Conservation (phyloP, 2,888 invertebrate species). For the Trisateles emortualis region DNA sequence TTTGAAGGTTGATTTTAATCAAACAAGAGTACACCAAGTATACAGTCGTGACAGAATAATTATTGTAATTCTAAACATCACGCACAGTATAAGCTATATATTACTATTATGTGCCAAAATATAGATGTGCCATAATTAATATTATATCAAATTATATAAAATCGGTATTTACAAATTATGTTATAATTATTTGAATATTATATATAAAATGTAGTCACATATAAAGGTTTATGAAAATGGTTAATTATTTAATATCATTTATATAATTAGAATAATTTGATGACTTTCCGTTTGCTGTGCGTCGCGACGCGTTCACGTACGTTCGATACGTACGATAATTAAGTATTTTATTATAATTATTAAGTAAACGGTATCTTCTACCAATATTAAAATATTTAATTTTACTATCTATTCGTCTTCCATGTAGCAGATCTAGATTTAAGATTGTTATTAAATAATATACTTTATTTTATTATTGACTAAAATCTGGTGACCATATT, state of each 20-base stretch:
- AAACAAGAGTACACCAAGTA: constrained; percentile 24
- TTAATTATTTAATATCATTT: constrained; percentile 34
- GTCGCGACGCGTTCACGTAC: constrained; percentile 84
- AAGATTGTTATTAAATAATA: constrained; percentile 33
- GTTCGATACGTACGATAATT: constrained; percentile 73
- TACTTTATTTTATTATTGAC: constrained; percentile 19
- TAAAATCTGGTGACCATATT: constrained; percentile 20
- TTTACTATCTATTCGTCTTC: constrained; percentile 74
- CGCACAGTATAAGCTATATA: constrained; percentile 59
- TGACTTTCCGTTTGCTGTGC: constrained; percentile 69
- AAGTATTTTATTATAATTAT: constrained; percentile 42
- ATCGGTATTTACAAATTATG: constrained; percentile 32
- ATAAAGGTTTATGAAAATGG: constrained; percentile 39
- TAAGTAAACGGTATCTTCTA: constrained; percentile 27
- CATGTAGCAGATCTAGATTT: constrained; percentile 46
- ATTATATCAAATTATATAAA: constrained; percentile 38
- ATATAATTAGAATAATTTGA: constrained; percentile 59
- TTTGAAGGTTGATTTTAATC: constrained; percentile 20
- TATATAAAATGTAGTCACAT: constrained; percentile 40
- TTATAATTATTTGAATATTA: constrained; percentile 26
- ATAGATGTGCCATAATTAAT: constrained; percentile 39
- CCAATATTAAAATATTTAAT: constrained; percentile 52
- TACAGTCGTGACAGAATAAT: constrained; percentile 16
- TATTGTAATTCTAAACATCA: constrained; percentile 49
- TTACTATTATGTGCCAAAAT: constrained; percentile 52